phyloP scores from a whole-genome alignment of 2,113 vertebrate species.

The Thamnophis sirtalis region DNA sequence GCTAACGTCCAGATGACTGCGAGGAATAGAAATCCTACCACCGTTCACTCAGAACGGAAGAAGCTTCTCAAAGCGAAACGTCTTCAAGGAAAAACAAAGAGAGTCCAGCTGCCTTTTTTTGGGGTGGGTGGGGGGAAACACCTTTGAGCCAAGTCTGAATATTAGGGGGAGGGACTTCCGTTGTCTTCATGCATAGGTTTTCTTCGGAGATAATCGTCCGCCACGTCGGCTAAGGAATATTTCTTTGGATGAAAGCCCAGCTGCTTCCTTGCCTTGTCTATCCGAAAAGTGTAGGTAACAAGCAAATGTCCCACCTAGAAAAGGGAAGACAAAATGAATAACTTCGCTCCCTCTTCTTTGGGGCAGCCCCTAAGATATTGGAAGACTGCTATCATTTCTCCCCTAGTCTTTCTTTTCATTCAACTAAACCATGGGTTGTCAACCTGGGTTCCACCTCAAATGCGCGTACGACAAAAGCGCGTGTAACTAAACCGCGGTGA shows the following conservation, averaged over 20 bases:
- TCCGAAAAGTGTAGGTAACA: constrained; percentile 89
- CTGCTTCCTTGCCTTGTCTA: constrained; percentile 84
- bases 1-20: background rate
- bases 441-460: too few species aligned
- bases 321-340: constrained; percentile 28
- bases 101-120: background rate
- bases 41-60: background rate
- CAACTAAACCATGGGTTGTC: too few species aligned
- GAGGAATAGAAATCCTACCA: background rate
- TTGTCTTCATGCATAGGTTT: constrained; percentile 36
- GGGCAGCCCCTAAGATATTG: too few species aligned
- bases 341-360: too few species aligned
- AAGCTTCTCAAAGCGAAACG: background rate
- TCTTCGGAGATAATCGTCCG: constrained; percentile 80
- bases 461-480: too few species aligned
- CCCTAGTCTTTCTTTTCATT: too few species aligned
- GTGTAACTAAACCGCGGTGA: too few species aligned
- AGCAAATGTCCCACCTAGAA: constrained; percentile 80
- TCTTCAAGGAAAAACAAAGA: background rate
- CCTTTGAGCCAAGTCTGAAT: constrained; percentile 50
- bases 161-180: constrained; percentile 42
- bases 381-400: too few species aligned
- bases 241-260: constrained; percentile 80
- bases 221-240: constrained; percentile 79
- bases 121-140: background rate